Conservation (phyloP, 2,113 vertebrate species). For the Triplophysa tibetana region DNA sequence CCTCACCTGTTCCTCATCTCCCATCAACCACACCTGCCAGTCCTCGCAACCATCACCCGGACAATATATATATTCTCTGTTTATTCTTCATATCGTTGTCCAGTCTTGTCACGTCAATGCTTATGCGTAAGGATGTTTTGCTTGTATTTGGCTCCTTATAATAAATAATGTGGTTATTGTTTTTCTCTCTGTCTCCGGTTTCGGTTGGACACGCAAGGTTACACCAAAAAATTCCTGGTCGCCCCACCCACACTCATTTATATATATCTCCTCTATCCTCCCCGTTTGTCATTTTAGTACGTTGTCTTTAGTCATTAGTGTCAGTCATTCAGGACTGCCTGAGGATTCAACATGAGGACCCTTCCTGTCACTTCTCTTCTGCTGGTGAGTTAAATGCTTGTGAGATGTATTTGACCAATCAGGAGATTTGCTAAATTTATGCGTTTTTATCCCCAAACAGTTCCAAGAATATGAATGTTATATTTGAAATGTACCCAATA, state of each 20-base stretch:
- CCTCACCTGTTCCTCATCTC: no score
- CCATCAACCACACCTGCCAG: no score
- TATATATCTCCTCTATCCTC: not conserved
- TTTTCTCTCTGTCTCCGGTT: no score
- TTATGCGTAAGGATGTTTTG: no score
- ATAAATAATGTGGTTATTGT: no score
- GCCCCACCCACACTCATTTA: not conserved
- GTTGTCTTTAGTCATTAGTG: not conserved
- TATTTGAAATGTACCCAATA: not conserved
- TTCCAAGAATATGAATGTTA: not conserved
- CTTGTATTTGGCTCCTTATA: no score
- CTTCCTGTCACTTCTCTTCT: conserved; percentile 42
- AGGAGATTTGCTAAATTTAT: not conserved
- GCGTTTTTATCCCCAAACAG: not conserved
- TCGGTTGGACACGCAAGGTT: no score
- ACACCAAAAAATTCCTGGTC: no score
- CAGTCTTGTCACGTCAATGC: no score
- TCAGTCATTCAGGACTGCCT: not conserved
- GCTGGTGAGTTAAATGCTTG: conserved; percentile 57
- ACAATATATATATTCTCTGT: no score
- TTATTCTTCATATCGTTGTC: no score
- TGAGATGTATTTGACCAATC: not conserved
- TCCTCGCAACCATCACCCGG: no score
- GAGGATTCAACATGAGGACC: conserved; percentile 45
- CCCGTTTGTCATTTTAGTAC: not conserved